Conservation (phyloP, 2,797 vertebrate species). For the Epinephelus coioides region DNA sequence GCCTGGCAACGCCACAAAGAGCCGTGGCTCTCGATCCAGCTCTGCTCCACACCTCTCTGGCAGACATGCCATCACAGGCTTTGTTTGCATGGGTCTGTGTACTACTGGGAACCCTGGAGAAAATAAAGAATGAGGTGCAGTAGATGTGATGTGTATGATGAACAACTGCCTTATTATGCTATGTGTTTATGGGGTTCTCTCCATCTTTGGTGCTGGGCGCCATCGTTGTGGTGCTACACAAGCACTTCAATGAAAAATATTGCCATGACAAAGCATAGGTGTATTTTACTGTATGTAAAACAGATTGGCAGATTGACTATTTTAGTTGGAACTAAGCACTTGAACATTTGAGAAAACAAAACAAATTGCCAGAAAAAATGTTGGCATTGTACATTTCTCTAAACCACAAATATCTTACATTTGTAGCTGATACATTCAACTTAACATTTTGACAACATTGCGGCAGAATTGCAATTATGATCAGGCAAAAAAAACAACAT, state of each 20-base stretch:
- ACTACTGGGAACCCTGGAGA: constrained; percentile 41
- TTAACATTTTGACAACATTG: no score
- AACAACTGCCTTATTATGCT: constrained; percentile 44
- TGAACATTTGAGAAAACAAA: not conserved
- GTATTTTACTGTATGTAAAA: not conserved
- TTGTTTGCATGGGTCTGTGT: constrained; percentile 59
- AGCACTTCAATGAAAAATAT: constrained; percentile 9
- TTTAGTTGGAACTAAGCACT: not conserved
- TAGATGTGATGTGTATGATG: constrained; percentile 43
- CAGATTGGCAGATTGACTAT: not conserved
- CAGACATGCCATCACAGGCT: constrained; percentile 71
- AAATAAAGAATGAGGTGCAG: constrained; percentile 35
- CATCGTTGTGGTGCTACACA: not conserved
- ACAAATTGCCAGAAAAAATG: no score
- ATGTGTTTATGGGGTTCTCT: not conserved
- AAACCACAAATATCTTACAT: no score
- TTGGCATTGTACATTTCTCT: no score
- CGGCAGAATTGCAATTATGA: no score
- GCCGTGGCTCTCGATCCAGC: constrained; percentile 72
- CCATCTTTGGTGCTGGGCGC: constrained; percentile 1
- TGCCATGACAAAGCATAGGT: constrained; percentile 9
- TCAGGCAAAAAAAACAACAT: no score
- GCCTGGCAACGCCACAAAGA: constrained; percentile 83
- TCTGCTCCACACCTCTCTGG: constrained; percentile 79
- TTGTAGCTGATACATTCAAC: no score